These are phyloP conservation scores for Lates japonicus DNA, from an alignment of 2,797 vertebrate species.

Conservation along the genomic window DNA sequence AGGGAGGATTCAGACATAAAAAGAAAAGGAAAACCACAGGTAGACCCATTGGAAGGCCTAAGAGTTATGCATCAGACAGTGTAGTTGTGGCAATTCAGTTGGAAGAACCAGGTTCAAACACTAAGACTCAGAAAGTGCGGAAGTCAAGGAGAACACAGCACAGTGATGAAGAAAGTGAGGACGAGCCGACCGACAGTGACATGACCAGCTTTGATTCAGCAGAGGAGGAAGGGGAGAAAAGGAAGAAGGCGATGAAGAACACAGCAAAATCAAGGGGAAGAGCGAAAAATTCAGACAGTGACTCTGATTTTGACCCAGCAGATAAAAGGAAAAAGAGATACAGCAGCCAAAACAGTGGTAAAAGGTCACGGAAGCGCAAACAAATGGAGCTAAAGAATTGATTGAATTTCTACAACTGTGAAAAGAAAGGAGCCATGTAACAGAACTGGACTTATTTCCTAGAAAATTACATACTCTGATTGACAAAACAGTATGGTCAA, in stretches of 20 bases:
- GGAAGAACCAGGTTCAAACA: neutral
- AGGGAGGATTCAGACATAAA: neutral
- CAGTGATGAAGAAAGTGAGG: constrained; percentile 23
- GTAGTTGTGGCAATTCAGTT: neutral
- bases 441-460: neutral
- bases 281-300: constrained; percentile 2
- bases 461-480: too few relatives aligned
- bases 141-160: neutral
- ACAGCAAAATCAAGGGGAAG: constrained; percentile 1
- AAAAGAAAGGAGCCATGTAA: neutral
- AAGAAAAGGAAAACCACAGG: constrained; percentile 27
- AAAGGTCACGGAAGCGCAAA: constrained; percentile 1
- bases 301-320: constrained; percentile 26
- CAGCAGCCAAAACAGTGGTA: neutral
- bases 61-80: neutral
- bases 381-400: neutral
- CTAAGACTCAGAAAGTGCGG: neutral
- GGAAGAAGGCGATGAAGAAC: neutral
- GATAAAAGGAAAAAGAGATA: constrained; percentile 14
- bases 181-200: neutral
- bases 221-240: constrained; percentile 7
- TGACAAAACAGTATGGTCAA: neutral
- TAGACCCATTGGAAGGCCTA: constrained; percentile 53
- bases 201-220: neutral
- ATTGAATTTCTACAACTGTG: neutral